Conservation (phyloP, 2,888 invertebrate genomes). For the Melanophora roralis region DNA sequence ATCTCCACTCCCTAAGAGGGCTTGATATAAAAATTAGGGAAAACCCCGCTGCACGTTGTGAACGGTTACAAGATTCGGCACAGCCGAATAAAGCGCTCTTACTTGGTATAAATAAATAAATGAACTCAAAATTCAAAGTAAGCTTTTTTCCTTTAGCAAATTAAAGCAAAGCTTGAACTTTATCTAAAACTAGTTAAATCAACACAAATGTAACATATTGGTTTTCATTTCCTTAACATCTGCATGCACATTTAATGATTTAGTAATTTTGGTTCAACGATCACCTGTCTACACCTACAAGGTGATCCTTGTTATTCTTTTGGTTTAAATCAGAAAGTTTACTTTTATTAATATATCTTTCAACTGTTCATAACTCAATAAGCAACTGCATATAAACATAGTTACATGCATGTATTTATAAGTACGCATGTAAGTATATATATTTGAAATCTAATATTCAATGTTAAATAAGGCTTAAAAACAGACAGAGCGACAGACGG, state of each 20-base stretch:
- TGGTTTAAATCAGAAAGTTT: slow-evolving; percentile 27
- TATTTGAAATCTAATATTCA: slow-evolving; percentile 31
- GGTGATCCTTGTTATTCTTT: slow-evolving; percentile 13
- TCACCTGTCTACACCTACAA: slow-evolving; percentile 56
- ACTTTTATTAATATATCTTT: slow-evolving; percentile 53
- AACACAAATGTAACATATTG: not conserved
- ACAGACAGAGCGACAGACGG: not conserved
- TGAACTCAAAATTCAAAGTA: too few relatives aligned
- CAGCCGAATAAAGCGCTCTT: too few relatives aligned
- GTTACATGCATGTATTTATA: not conserved
- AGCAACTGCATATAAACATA: slow-evolving; percentile 23
- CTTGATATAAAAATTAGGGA: too few relatives aligned
- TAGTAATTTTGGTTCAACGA: not conserved
- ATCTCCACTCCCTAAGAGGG: too few relatives aligned
- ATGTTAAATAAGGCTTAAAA: slow-evolving; percentile 16
- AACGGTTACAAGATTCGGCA: too few relatives aligned
- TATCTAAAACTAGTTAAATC: not conserved
- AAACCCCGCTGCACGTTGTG: too few relatives aligned
- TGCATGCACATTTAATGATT: not conserved
- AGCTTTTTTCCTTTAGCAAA: too few relatives aligned
- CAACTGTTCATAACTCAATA: slow-evolving; percentile 56
- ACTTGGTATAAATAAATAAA: too few relatives aligned
- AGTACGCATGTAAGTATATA: not conserved
- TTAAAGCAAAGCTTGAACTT: too few relatives aligned
- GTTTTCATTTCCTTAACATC: not conserved